Evolutionary conservation across 2,797 vertebrate species (phyloP).

Genomic region (Tachyglossus aculeatus): DNA sequence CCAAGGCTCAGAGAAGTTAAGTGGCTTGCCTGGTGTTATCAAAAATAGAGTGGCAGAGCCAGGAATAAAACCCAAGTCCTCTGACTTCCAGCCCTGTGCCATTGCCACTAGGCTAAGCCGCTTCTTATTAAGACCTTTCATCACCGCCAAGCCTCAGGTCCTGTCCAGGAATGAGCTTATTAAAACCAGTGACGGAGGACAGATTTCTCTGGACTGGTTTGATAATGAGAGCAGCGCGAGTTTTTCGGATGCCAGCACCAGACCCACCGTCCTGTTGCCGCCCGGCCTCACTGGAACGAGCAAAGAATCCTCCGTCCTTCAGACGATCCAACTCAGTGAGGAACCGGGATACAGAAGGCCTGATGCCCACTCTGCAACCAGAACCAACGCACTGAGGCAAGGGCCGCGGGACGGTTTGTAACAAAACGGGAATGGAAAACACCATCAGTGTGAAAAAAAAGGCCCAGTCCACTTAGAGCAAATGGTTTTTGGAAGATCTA

Average conservation of each 20-base stretch:
- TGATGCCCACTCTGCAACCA: too few species aligned
- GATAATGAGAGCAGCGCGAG: slow-evolving; percentile 86
- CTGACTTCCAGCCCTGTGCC: too few species aligned
- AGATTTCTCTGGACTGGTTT: slow-evolving; percentile 99
- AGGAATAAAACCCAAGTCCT: too few species aligned
- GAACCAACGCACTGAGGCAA: too few species aligned
- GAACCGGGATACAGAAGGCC: slow-evolving; percentile 96
- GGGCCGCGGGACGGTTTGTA: too few species aligned
- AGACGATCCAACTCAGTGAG: slow-evolving; percentile 95
- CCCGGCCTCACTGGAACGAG: slow-evolving; percentile 97
- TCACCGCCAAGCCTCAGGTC: slow-evolving; percentile 91
- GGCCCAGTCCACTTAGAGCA: too few species aligned
- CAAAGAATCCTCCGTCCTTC: slow-evolving; percentile 96
- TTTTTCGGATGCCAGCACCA: slow-evolving; percentile 82
- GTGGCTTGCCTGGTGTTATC: too few species aligned
- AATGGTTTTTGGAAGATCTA: too few species aligned
- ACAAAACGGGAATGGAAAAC: too few species aligned
- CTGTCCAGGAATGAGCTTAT: slow-evolving; percentile 96
- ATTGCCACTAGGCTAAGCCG: slow-evolving; percentile 90
- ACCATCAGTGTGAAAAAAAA: too few species aligned
- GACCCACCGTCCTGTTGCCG: slow-evolving; percentile 92
- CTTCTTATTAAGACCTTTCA: slow-evolving; percentile 94
- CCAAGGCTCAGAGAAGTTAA: too few species aligned
- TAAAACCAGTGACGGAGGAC: slow-evolving; percentile 96
- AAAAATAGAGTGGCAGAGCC: too few species aligned